These are phyloP conservation scores for Yponomeuta malinellus DNA, from an alignment of 2,888 invertebrate species.

Conservation along the genomic window DNA sequence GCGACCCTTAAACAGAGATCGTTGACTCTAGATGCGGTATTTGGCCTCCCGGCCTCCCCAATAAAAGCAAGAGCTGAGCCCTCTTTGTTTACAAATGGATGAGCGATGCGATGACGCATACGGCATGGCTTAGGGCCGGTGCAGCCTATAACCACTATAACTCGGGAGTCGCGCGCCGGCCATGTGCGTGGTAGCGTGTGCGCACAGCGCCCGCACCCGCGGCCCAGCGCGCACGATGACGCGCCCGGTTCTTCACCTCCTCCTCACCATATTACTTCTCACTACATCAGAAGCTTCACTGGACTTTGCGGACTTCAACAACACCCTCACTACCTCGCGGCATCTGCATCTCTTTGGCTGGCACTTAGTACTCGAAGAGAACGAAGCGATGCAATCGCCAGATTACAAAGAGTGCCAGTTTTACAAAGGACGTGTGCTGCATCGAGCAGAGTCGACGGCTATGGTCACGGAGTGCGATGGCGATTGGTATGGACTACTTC, in stretches of 20 bases:
- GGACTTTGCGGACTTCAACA: not conserved
- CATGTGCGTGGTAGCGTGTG: conserved; percentile 69
- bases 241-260: not conserved
- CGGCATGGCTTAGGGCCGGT: conserved; percentile 35
- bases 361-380: conserved; percentile 59
- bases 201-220: conserved; percentile 60
- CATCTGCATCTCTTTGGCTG: conserved; percentile 58
- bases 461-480: conserved; percentile 72
- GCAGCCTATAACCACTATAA: conserved; percentile 49
- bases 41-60: conserved; percentile 11
- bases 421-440: conserved; percentile 55
- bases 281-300: not conserved
- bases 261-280: not conserved
- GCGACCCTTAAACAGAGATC: not conserved
- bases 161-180: conserved; percentile 72
- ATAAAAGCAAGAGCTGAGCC: conserved; percentile 23
- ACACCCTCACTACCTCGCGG: conserved; percentile 21
- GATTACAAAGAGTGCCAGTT: conserved; percentile 62
- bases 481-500: conserved; percentile 70
- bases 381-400: conserved; percentile 60
- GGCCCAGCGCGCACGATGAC: conserved; percentile 33
- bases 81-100: conserved; percentile 72
- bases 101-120: conserved; percentile 15
- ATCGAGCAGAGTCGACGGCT: conserved; percentile 57
- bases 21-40: conserved; percentile 5